phyloP scores from a whole-genome alignment of 2,113 vertebrate species.

The Actinemys pallida region DNA sequence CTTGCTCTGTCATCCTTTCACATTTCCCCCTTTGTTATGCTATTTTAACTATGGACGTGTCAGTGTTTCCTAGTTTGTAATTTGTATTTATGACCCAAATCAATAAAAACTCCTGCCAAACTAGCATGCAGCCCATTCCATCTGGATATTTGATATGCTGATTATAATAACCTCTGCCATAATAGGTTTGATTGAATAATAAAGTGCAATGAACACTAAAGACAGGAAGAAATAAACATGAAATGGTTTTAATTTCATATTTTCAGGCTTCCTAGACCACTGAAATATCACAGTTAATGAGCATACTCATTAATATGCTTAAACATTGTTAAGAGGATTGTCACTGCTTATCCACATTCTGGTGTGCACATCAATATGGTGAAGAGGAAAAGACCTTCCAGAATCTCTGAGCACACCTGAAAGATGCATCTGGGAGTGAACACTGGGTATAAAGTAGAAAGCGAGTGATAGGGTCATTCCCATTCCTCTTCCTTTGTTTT shows the following conservation, averaged over 20 bases:
- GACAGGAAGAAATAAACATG: not conserved
- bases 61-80: not conserved
- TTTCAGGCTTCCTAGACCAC: not conserved
- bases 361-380: not conserved
- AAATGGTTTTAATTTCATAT: not conserved
- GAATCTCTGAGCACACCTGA: conserved; percentile 22
- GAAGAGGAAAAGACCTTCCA: not conserved
- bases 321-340: not conserved
- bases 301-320: not conserved
- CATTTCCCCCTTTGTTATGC: not conserved
- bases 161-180: not conserved
- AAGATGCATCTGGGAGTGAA: not conserved
- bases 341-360: not conserved
- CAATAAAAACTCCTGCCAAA: not conserved
- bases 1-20: not conserved
- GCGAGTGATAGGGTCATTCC: not conserved
- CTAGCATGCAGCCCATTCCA: not conserved
- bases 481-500: conserved; percentile 15
- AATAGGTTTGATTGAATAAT: not conserved
- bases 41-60: not conserved
- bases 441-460: not conserved
- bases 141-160: not conserved
- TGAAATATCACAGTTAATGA: not conserved
- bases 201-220: not conserved
- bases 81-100: conserved; percentile 1